A percentile compares a stretch with the other conserved stretches of the same genome.
Evolutionary conservation across 2,113 vertebrate genomes (phyloP).

Genomic region (Oceanites oceanicus): DNA sequence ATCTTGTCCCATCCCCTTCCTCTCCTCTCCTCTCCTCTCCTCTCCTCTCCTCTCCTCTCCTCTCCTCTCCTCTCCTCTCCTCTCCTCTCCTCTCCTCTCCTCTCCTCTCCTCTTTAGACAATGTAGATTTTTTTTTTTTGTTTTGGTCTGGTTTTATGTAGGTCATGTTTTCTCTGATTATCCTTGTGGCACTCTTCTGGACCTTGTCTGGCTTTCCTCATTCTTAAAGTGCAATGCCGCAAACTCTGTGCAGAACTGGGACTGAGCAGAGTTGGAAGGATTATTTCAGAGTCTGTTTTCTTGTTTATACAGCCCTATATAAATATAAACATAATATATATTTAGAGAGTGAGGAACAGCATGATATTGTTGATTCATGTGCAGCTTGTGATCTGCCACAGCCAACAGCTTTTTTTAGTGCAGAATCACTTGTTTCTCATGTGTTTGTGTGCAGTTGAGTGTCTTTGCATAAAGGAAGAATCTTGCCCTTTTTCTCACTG

Average conservation of each 20-base stretch:
- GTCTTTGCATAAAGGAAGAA: slow-evolving; percentile 7
- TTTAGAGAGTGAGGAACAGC: slow-evolving; percentile 22
- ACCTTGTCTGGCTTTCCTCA: background rate
- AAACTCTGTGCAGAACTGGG: background rate
- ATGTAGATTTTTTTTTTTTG: background rate
- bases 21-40: background rate
- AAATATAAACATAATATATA: slow-evolving; percentile 32
- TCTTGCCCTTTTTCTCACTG: background rate
- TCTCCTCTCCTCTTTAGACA: background rate
- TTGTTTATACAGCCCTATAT: slow-evolving; percentile 22
- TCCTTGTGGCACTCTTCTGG: background rate
- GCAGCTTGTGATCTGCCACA: slow-evolving; percentile 30
- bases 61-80: background rate
- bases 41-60: background rate
- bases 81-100: background rate
- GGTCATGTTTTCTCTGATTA: slow-evolving; percentile 1
- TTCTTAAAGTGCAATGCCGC: background rate
- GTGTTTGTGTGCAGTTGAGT: background rate
- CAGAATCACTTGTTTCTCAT: slow-evolving; percentile 37
- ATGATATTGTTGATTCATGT: slow-evolving; percentile 45
- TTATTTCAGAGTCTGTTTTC: slow-evolving; percentile 2
- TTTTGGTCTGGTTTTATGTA: background rate
- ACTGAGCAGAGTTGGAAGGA: background rate
- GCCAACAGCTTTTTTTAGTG: slow-evolving; percentile 14
- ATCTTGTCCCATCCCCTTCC: background rate